Conservation (phyloP, 1,140 invertebrate genomes). For the Zaprionus tsacasi region DNA sequence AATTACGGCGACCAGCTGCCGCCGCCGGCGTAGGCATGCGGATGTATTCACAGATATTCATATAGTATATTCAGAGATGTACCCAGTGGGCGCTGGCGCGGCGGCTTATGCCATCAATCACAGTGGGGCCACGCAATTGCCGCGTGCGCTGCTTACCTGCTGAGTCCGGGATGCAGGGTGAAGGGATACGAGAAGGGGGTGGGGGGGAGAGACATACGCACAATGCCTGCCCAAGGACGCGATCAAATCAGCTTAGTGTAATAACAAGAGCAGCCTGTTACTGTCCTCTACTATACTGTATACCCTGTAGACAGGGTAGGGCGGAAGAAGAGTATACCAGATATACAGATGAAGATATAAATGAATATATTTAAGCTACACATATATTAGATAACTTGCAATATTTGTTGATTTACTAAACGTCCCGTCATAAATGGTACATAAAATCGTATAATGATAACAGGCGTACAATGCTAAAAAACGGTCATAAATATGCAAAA, state of each 20-base stretch:
- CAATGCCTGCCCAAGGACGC: conserved; percentile 63
- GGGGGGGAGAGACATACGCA: conserved; percentile 26
- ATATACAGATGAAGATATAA: background rate
- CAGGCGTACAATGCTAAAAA: background rate
- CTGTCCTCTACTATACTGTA: background rate
- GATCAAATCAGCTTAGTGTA: conserved; percentile 70
- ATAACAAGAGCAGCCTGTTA: conserved; percentile 54
- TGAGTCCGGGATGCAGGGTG: background rate
- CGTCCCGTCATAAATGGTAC: background rate
- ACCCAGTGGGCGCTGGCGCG: conserved; percentile 26
- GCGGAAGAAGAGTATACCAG: too few species aligned
- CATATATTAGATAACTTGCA: background rate
- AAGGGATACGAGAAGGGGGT: background rate
- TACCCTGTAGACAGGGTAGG: conserved; percentile 3
- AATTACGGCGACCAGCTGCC: conserved; percentile 55
- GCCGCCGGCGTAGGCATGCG: conserved; percentile 58
- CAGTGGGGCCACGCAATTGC: conserved; percentile 1
- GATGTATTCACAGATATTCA: conserved; percentile 36
- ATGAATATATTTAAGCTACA: too few species aligned
- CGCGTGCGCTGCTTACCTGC: background rate
- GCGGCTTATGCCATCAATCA: conserved; percentile 75
- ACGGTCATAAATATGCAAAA: background rate
- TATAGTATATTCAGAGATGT: background rate
- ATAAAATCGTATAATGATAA: background rate
- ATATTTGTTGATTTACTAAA: background rate